Evolutionary conservation across 2,888 invertebrate genomes (phyloP), one percentile per base, ranked within the genome.

Genomic region (Dasysyrphus albostriatus): DNA sequence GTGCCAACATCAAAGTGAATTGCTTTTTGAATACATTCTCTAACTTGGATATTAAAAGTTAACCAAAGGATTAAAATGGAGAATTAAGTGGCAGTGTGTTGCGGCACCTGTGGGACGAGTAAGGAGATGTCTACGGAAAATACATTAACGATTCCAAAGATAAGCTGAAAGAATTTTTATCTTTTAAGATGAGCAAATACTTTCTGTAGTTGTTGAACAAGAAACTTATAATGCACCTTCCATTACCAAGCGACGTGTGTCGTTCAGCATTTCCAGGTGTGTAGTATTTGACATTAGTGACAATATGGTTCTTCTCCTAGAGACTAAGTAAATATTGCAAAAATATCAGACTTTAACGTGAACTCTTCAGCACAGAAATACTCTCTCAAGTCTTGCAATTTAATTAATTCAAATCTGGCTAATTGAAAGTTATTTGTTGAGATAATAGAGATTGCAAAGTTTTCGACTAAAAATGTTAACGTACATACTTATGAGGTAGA

Each of bases 381-480:
- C 37, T 75, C 44, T 65, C n/a, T 32, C 32, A 47, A 34, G 65
- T 32, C 9, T 34, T 9, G 24, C 88, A 89, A 90, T 90, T 91
- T 92, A 92, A 91, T 91, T 91, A 91, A 92, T 92, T 92, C 91
- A 92, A 92, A 92, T 91, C 91, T 91, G 89, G 91, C 91, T 92
- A 92, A 92, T 92, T 92, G 92, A 91, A 92, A 91, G 91, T 92
- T 92, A 92, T 92, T 92, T 92, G 91, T 90, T 91, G 90, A 89
- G 89, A 89, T 89, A 89, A 89, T 89, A 90, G 90, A 91, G 85
- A 85, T 85, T 85, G 69, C 54, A 73, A 85, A 85, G 80, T 83
- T 83, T 83, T 65, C 65, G 65, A 61, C 49, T 47, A 37, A 51
- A 67, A 58, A 24, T 44, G 6, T 14, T 56, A 8, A 19, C 24